These are phyloP conservation scores for Coelopa pilipes DNA, from an alignment of 2,888 invertebrate species.

Conservation along the genomic window DNA sequence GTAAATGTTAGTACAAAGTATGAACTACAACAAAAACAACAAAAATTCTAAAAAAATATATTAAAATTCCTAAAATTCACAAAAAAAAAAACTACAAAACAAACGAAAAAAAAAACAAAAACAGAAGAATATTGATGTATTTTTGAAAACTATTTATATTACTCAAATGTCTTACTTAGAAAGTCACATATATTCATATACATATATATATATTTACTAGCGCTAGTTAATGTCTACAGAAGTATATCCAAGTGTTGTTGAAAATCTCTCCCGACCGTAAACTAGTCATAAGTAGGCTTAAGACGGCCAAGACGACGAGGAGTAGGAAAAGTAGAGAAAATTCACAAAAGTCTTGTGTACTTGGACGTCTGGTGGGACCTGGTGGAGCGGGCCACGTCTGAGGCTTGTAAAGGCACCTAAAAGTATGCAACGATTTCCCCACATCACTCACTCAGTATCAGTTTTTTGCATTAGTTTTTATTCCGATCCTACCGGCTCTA, in stretches of 20 bases:
- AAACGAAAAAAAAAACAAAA: conserved; percentile 29
- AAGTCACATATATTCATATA: too few relatives aligned
- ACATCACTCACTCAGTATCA: not conserved
- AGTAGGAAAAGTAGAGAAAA: not conserved
- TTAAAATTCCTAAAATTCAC: conserved; percentile 18
- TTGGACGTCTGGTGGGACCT: too few relatives aligned
- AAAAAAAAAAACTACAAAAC: conserved; percentile 13
- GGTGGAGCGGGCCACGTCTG: too few relatives aligned
- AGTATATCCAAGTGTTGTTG: too few relatives aligned
- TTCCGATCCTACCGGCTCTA: not conserved
- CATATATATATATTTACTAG: too few relatives aligned
- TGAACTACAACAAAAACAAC: conserved; percentile 3
- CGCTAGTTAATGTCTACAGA: too few relatives aligned
- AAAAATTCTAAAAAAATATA: conserved; percentile 27
- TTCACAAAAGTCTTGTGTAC: too few relatives aligned
- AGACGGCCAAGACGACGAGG: too few relatives aligned
- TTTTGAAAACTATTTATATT: conserved; percentile 4
- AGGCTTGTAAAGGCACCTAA: conserved; percentile 5
- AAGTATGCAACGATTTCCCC: conserved; percentile 26
- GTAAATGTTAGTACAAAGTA: conserved; percentile 37
- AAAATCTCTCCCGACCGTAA: too few relatives aligned
- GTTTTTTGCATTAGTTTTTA: not conserved
- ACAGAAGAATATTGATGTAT: conserved; percentile 25
- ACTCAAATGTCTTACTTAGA: not conserved
- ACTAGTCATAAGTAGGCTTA: too few relatives aligned